Conservation (phyloP, 2,113 vertebrate genomes). For the Eudorcas thomsonii region DNA sequence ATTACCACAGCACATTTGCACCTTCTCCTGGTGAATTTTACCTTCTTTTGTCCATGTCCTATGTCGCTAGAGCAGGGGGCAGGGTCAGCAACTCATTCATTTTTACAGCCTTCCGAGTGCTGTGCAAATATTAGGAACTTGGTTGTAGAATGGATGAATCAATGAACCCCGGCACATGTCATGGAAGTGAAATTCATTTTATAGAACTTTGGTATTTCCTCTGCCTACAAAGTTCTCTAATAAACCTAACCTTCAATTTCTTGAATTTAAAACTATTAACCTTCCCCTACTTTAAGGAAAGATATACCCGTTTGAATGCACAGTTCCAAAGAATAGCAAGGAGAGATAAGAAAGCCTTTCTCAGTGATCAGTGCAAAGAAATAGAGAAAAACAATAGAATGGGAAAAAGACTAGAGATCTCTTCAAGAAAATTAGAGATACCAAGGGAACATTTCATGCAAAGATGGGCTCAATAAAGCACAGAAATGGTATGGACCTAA, state of each 20-base stretch:
- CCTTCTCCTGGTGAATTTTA: neutral
- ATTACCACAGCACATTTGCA: rapidly evolving
- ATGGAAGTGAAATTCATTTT: neutral
- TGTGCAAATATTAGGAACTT: neutral
- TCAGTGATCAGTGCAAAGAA: neutral
- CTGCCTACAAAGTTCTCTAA: neutral
- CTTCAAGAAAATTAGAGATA: neutral
- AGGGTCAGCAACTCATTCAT: neutral
- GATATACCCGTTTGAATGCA: neutral
- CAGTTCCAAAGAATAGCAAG: neutral
- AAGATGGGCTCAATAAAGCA: neutral
- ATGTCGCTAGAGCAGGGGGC: neutral
- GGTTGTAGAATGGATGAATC: neutral
- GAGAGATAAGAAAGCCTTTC: neutral
- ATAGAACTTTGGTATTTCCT: neutral
- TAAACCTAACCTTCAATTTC: neutral
- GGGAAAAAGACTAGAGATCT: neutral
- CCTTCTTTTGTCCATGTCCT: neutral
- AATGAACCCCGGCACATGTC: neutral
- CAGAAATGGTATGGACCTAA: neutral
- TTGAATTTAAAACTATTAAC: neutral
- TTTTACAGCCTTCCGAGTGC: neutral
- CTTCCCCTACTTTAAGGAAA: neutral
- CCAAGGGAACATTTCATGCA: neutral
- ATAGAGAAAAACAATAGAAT: neutral